A percentile compares a stretch with the other conserved stretches of the same genome.
These are phyloP conservation scores for Larimichthys crocea DNA, from an alignment of 2,113 vertebrate genomes.

Conservation along the genomic window DNA sequence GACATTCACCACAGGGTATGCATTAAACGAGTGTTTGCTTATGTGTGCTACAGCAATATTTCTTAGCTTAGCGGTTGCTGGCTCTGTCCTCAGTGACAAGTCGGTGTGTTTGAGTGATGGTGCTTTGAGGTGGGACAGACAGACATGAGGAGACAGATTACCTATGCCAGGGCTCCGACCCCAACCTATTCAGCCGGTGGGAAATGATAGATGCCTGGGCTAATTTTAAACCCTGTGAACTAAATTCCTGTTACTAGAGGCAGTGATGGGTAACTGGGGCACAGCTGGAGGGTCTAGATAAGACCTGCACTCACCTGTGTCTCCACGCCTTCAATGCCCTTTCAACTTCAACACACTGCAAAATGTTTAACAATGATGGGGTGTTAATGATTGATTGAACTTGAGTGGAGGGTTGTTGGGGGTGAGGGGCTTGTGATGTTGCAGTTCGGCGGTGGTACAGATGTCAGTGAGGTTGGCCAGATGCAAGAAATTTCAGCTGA, in stretches of 20 bases:
- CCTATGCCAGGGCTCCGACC: conserved; percentile 68
- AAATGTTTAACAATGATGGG: conserved; percentile 23
- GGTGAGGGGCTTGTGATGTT: not conserved
- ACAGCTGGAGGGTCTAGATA: conserved; percentile 77
- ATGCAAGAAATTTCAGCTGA: not conserved
- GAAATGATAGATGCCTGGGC: conserved; percentile 82
- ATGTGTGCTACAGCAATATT: conserved; percentile 53
- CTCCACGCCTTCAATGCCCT: conserved; percentile 23
- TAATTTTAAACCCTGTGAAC: conserved; percentile 85
- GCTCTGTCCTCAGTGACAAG: conserved; percentile 68
- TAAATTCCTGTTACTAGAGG: conserved; percentile 73
- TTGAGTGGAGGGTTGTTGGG: not conserved
- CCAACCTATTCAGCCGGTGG: conserved; percentile 69
- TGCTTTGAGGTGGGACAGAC: conserved; percentile 66
- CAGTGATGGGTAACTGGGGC: conserved; percentile 73
- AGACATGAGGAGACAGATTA: conserved; percentile 74
- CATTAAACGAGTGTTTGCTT: conserved; percentile 52
- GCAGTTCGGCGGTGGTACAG: conserved; percentile 12
- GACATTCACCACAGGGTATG: conserved; percentile 1
- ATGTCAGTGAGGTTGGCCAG: not conserved
- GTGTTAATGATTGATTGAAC: conserved; percentile 14
- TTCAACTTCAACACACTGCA: conserved; percentile 14
- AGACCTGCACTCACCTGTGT: conserved; percentile 66
- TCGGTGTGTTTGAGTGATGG: conserved; percentile 75
- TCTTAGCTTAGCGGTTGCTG: conserved; percentile 33